Evolutionary conservation across 1,140 invertebrate species (phyloP), one percentile per base, ranked within the genome.

Genomic region (Drosophila arizonae): DNA sequence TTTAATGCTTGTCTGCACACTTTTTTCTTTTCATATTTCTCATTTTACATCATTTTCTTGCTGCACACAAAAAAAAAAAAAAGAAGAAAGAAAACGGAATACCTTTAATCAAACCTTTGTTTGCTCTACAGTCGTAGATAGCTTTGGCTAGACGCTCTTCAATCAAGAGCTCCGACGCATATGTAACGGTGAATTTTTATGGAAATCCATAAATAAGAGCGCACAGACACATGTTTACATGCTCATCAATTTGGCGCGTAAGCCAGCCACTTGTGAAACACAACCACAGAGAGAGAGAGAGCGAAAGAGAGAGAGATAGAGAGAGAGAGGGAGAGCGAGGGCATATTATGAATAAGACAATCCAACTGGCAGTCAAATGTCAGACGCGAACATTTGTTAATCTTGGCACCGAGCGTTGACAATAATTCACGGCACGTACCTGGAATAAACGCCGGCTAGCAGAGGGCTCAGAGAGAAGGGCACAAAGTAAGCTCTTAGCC

Each of bases 151-250:
- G 66, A 70, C 72, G 62, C 61, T 70, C 82, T 74, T 88, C 84
- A 87, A 87, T 88, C 84, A 87, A 77, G 71, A 78, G 76, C 79
- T 82, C 72, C 76, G 76, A 73, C 79, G 78, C 82, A 86, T 87
- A 87, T 87, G 82, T 77, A 79, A 72, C 84, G 69, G 69, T 56
- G 82, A 72, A 87, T 82, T 87, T 84, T 87, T 87, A 88, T 87
- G 82, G 84, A 87, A 88, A 87, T 79, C 82, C 82, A 87, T 87
- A 87, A 87, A 87, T 87, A 88, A 86, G 79, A 63, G 79, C 84
- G 62, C 79, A 82, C 84, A 82, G 79, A 88, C 82, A 87, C 79
- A 87, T 88, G 82, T 87, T 87, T 87, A 87, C 82, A 82, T 56
- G 82, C 82, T 87, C 82, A 88, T 87, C 82, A 87, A 87, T 87